Conservation (phyloP, 2,113 vertebrate genomes). For the Hippocampus guttulatus region DNA sequence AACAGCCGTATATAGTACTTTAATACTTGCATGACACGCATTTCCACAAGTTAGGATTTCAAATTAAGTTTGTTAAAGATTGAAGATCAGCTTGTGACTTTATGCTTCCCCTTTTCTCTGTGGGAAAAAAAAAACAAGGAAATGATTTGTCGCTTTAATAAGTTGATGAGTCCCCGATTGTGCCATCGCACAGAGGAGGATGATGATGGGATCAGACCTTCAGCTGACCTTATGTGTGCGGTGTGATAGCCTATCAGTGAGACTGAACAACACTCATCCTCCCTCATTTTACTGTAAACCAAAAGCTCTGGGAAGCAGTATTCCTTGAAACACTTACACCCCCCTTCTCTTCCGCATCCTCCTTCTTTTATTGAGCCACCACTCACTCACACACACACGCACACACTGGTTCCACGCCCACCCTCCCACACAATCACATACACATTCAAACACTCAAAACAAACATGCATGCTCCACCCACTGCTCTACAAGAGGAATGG, state of each 20-base stretch:
- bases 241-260: slow-evolving; percentile 33
- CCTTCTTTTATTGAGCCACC: background rate
- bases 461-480: slow-evolving; percentile 60
- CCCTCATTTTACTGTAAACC: slow-evolving; percentile 34
- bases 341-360: slow-evolving; percentile 8
- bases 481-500: slow-evolving; percentile 57
- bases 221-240: background rate
- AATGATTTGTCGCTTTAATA: background rate
- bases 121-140: background rate
- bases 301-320: slow-evolving; percentile 9
- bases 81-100: background rate
- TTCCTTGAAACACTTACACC: slow-evolving; percentile 16
- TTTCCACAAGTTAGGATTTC: too few species aligned
- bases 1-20: background rate
- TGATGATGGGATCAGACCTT: slow-evolving; percentile 21
- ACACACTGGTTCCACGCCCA: slow-evolving; percentile 13
- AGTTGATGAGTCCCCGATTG: slow-evolving; percentile 1
- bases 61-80: too few species aligned
- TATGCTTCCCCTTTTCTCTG: background rate
- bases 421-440: slow-evolving; percentile 42
- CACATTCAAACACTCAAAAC: slow-evolving; percentile 55
- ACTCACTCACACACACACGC: slow-evolving; percentile 8
- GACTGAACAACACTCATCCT: slow-evolving; percentile 24
- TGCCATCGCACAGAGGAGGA: background rate
- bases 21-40: too few species aligned